Base-by-base conservation (phyloP, 2,888 invertebrate genomes). In the Nycteola revayana region DNA sequence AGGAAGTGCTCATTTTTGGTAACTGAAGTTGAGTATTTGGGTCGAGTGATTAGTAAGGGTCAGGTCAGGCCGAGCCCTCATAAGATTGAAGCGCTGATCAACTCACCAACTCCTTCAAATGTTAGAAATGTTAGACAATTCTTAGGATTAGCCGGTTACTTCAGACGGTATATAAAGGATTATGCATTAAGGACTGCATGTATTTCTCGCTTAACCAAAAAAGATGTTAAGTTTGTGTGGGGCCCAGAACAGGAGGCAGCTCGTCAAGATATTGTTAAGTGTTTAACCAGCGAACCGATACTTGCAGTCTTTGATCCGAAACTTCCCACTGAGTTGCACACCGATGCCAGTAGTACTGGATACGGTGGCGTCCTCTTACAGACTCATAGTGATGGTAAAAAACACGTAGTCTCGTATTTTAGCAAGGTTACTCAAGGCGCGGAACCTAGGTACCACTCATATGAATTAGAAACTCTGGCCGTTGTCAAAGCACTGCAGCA, bases 401-500 rank as follows among this genome's bases (percentile, higher is more conserved):
- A 38, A 10, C 36, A 25, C 0, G 43, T 38, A 0, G 45, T 56
- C 0, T 42, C 32, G 0, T 52, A 52, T 10, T 56, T 33, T n/a
- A 49, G 47, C n/a, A 42, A 32, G 9, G 7, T 28, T 0, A 50
- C 47, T 1, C 29, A 36, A n/a, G 48, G 37, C 0, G 49, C 45
- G 0, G 49, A 45, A 7, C 1, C 7, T 1, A 9, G 11, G 2
- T 25, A 25, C 10, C 25, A 25, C 10, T 9, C 9, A 1, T 25
- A 25, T 4, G 25, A 25, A 10, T 10, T 50, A 0, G 52, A 50
- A 14, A 52, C 50, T 0, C 11, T 56, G 1, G 52, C 52, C 0
- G 32, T 61, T 0, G 56, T 64, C 0, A 45, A 36, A 7, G 52
- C 54, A 0, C 10, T 59, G 3, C 50, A 52, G 26, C 26, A 60